A percentile compares a stretch with the other conserved stretches of the same genome.
Conservation (phyloP, 30 jellyfish, hydroid and myxozoan genomes). For the Chironex yamaguchii region DNA sequence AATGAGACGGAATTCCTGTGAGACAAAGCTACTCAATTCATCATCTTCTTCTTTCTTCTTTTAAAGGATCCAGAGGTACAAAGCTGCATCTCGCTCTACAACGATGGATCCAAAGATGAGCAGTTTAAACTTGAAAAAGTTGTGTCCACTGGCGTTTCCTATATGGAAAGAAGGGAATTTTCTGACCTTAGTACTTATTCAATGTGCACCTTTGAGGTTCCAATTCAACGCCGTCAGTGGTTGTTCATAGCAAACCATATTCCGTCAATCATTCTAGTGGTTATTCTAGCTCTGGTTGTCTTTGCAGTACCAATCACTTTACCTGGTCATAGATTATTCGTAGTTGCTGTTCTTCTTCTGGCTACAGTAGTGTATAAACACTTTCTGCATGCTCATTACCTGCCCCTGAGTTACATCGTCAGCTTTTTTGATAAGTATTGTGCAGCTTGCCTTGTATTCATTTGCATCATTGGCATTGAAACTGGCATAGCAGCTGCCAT, state of each 20-base stretch:
- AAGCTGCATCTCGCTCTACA: not conserved
- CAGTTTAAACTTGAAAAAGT: not conserved
- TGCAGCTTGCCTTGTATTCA: not conserved
- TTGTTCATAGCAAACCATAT: not conserved
- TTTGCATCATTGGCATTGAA: not conserved
- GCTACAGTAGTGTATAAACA: not conserved
- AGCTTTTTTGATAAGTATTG: not conserved
- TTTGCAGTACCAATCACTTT: not conserved
- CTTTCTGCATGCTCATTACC: not conserved
- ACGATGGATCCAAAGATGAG: not conserved
- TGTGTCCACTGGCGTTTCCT: not conserved
- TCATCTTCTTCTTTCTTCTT: not conserved
- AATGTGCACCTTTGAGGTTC: not conserved
- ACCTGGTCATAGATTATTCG: not conserved
- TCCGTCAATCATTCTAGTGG: not conserved
- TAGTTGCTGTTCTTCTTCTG: not conserved
- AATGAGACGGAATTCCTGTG: too few relatives aligned
- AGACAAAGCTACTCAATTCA: too few relatives aligned
- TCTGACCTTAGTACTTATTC: not conserved
- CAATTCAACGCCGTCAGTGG: not conserved
- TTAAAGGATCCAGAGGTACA: not conserved
- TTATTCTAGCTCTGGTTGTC: not conserved
- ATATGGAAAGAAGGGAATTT: not conserved
- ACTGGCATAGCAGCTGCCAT: not conserved
- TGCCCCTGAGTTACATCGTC: not conserved